Evolutionary conservation across 2,888 invertebrate genomes (phyloP), one percentile per base, ranked within the genome.

Genomic region (Drosophila antonietae): DNA sequence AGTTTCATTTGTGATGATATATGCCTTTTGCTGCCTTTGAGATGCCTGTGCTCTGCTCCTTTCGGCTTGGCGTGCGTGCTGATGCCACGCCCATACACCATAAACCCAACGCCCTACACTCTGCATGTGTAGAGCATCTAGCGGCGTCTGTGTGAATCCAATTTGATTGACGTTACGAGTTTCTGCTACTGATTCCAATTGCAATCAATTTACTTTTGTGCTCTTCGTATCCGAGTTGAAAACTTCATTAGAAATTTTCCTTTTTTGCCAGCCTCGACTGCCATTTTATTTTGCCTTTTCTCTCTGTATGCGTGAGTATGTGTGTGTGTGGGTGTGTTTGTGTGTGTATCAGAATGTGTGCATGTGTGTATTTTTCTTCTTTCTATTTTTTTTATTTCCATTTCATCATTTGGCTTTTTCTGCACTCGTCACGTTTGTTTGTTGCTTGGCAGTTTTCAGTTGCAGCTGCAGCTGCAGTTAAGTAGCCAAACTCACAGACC

Each of bases 161-260:
- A 86, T 86, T 86, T 89, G 89, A 86, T 86, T 86, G 86, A 89
- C 86, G 89, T 89, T 89, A 88, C 86, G 89, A 86, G 85, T 79
- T 85, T 74, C 88, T 86, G 86, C 89, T 84, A 85, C 86, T 86
- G 89, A 86, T 86, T 84, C 89, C 86, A 86, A 86, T 86, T 86
- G 86, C 89, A 86, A 86, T 86, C 86, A 86, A 86, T 86, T 86
- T 86, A 89, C 86, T 86, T 86, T 86, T 86, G 86, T 86, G 85
- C 84, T 81, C 68, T 68, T 80, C 82, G 84, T 76, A 84, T 88
- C 81, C 87, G 77, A 85, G 89, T 86, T 86, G 85, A 89, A 86
- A 86, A 89, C 86, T 86, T 89, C 89, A 86, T 86, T 86, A 86
- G 86, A 84, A 87, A 86, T 81, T 76, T 86, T 83, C 60, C 69